These are phyloP conservation scores for Leptinotarsa texana DNA, from an alignment of 1,140 invertebrate genomes.

Conservation along the genomic window DNA sequence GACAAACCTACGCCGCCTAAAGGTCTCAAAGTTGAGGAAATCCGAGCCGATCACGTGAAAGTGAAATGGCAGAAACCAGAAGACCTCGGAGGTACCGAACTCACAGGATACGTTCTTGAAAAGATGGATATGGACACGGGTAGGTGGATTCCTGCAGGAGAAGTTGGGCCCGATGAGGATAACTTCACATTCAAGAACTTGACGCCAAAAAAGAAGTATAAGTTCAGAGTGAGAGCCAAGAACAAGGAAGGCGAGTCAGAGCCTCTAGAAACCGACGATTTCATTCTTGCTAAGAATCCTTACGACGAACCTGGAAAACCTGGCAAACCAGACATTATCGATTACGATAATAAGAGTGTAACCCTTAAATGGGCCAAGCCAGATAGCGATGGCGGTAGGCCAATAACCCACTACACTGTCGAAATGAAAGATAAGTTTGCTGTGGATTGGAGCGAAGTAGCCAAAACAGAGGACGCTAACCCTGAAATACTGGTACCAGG, in stretches of 20 bases:
- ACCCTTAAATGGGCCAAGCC: constrained; percentile 90
- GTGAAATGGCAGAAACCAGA: constrained; percentile 94
- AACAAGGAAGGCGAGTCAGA: constrained; percentile 99
- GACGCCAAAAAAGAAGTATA: constrained; percentile 96
- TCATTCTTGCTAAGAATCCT: constrained; percentile 93
- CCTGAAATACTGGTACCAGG: constrained; percentile 83
- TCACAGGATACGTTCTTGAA: constrained; percentile 95
- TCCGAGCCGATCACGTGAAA: constrained; percentile 88
- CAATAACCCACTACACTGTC: constrained; percentile 92
- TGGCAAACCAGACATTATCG: constrained; percentile 87
- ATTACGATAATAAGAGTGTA: constrained; percentile 92
- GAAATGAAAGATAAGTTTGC: constrained; percentile 96
- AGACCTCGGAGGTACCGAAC: constrained; percentile 90
- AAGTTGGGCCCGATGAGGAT: constrained; percentile 80
- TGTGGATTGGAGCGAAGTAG: constrained; percentile 84
- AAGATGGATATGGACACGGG: constrained; percentile 95
- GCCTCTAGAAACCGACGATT: constrained; percentile 86
- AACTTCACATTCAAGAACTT: constrained; percentile 89
- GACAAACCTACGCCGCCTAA: constrained; percentile 85
- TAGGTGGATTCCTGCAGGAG: constrained; percentile 88
- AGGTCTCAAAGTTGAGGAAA: constrained; percentile 84
- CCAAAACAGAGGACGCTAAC: constrained; percentile 76
- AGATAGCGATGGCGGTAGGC: constrained; percentile 87
- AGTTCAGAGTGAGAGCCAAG: constrained; percentile 96
- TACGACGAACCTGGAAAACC: constrained; percentile 90